Base-by-base conservation (phyloP, 1,140 invertebrate genomes). In the Drosophila rhopaloa region DNA sequence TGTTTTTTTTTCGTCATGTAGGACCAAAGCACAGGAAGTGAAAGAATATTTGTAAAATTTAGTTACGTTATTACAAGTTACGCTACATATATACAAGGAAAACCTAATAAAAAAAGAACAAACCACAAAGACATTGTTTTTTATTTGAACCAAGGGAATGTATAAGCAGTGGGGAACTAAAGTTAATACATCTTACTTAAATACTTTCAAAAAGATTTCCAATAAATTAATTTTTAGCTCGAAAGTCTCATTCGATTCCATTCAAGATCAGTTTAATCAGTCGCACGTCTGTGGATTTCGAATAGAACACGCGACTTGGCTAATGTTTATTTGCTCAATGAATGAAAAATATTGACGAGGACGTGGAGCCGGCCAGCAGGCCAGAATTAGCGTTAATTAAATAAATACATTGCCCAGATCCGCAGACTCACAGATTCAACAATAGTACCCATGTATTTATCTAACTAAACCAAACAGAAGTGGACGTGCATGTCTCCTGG, bases 301-400 rank as follows among this genome's bases (percentile, higher is more conserved):
- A 47, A 38, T 66, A 35, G 24, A 46, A 81, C 80, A 82, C 80
- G 80, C 80, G 80, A 82, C 80, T 71, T 79, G 62, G 50, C 70
- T 46, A 68, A 70, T 71, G 32, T 79, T 82, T 79, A 79, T 81
- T 82, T 82, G 80, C 68, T 57, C 79, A 83, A 58, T 56, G 79
- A 75, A 62, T 19, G 47, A 59, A 27, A 16, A 83, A 75, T 70
- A 78, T 75, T 82, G 70, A 55, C 62, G 60, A 73, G 57, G 46
- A 57, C 48, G 29, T 29, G 38, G n/a, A 56, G 38, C 54, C 27
- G 24, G 54, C 54, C 66, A 60, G 47, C 74, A 47, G 43, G 44
- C 19, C 66, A 51, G 58, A 75, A 68, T 78, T 79, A 63, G 61
- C 47, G 80, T 76, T 83, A 82, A 82, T 82, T 79, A 57, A 75